These are phyloP conservation scores for Muntiacus muntjak DNA, from an alignment of 2,113 vertebrate species.

Conservation along the genomic window DNA sequence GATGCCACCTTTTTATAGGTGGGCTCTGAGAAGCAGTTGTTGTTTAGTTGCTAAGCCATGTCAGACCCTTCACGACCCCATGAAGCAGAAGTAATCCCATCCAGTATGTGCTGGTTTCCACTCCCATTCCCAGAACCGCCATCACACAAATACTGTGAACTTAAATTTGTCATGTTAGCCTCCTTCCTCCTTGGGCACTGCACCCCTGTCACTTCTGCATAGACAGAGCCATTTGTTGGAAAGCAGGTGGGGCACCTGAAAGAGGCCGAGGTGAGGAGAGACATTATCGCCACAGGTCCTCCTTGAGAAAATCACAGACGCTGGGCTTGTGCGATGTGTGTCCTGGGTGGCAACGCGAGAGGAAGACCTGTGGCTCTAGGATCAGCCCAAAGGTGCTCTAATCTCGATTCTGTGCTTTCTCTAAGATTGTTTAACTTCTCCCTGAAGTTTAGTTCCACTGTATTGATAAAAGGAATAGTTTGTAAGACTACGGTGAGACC, in stretches of 20 bases:
- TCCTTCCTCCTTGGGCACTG: neutral
- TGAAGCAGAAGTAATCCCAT: neutral
- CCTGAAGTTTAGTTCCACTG: neutral
- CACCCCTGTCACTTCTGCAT: neutral
- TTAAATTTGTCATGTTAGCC: neutral
- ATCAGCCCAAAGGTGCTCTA: neutral
- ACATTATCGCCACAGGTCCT: too few relatives aligned
- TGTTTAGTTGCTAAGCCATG: neutral
- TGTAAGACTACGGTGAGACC: neutral
- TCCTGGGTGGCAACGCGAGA: neutral
- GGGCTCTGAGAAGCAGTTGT: neutral
- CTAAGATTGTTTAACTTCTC: neutral
- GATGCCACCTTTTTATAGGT: neutral
- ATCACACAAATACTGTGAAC: neutral
- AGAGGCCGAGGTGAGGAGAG: neutral
- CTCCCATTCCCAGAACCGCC: neutral
- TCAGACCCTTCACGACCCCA: fast-evolving
- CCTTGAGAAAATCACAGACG: neutral
- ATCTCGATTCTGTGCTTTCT: neutral
- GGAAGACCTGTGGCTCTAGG: fast-evolving
- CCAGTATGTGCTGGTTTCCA: neutral
- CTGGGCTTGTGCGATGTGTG: fast-evolving
- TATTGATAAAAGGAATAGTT: neutral
- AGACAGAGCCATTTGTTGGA: neutral
- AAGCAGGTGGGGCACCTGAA: neutral